Evolutionary conservation across 2,113 vertebrate genomes (phyloP).

Genomic region (Mesembrinibis cayennensis): DNA sequence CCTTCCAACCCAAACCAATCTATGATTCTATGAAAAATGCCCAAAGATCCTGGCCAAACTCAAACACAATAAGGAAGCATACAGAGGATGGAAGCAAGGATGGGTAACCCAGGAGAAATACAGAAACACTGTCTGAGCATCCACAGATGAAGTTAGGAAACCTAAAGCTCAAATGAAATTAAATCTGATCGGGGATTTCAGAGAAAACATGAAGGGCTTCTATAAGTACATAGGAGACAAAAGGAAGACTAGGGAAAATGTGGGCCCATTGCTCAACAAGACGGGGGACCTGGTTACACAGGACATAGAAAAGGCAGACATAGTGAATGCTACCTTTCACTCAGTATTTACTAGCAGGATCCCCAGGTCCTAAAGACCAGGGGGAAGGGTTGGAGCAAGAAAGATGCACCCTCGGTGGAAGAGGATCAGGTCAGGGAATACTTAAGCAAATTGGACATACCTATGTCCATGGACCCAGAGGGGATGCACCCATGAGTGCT

Average conservation of each 20-base stretch:
- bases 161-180: neutral
- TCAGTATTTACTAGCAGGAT: too few species aligned
- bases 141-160: neutral
- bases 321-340: neutral
- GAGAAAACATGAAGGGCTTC: neutral
- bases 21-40: too few species aligned
- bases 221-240: neutral
- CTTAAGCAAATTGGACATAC: too few species aligned
- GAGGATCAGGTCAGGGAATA: neutral
- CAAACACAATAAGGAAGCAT: neutral
- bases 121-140: too few species aligned
- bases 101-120: neutral
- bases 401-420: neutral
- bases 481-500: neutral
- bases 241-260: neutral
- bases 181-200: neutral
- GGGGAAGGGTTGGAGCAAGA: neutral
- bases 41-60: too few species aligned
- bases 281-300: neutral
- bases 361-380: neutral
- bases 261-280: neutral
- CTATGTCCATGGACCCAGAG: too few species aligned
- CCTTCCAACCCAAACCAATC: neutral
- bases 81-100: neutral
- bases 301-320: neutral